phyloP scores from a whole-genome alignment of 2,888 invertebrate genomes.

The Argyresthia albistria region DNA sequence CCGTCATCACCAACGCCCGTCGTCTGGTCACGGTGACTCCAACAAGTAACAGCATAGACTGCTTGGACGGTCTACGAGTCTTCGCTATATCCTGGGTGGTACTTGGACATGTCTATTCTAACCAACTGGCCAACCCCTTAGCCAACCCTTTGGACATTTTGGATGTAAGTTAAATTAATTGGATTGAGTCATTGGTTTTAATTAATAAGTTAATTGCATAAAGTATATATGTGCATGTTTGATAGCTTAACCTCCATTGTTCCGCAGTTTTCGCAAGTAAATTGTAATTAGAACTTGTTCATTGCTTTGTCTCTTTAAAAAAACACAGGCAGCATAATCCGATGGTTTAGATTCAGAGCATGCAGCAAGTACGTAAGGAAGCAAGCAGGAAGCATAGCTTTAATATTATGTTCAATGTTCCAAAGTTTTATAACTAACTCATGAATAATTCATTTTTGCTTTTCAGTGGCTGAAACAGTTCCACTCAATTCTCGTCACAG shows the following conservation, averaged over 20 bases:
- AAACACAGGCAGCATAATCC: too few species aligned
- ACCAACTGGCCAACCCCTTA: slow-evolving; percentile 17
- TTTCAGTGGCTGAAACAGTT: slow-evolving; percentile 37
- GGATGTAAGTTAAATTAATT: slow-evolving; percentile 20
- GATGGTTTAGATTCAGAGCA: too few species aligned
- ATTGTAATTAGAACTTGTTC: too few species aligned
- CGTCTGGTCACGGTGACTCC: slow-evolving; percentile 40
- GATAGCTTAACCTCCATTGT: too few species aligned
- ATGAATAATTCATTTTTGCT: neutral
- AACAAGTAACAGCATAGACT: slow-evolving; percentile 40
- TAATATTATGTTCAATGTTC: too few species aligned
- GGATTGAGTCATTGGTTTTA: too few species aligned
- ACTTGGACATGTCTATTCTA: slow-evolving; percentile 40
- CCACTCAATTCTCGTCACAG: slow-evolving; percentile 40
- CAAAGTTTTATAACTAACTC: too few species aligned
- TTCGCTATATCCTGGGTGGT: slow-evolving; percentile 66
- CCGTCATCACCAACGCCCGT: slow-evolving; percentile 26
- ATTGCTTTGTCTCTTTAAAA: too few species aligned
- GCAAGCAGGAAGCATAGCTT: too few species aligned
- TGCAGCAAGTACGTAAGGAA: neutral
- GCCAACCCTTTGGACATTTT: slow-evolving; percentile 27
- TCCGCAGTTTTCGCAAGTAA: too few species aligned
- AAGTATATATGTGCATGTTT: too few species aligned
- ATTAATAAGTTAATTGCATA: too few species aligned
- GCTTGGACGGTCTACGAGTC: slow-evolving; percentile 56